Base-by-base conservation (phyloP, 2,113 vertebrate species). In the Corythoichthys intestinalis region DNA sequence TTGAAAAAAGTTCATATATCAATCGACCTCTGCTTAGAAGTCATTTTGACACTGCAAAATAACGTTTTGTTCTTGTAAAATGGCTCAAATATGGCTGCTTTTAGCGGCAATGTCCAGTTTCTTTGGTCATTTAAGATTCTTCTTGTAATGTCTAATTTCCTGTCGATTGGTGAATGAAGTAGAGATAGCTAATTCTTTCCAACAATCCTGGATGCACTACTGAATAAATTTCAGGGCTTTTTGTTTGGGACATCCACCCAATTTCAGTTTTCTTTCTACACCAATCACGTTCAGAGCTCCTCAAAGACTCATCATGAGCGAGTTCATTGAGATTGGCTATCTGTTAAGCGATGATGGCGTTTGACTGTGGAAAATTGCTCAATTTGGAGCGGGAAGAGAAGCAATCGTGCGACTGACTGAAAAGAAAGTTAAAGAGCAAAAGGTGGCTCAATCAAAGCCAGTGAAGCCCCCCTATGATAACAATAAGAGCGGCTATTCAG, bases 381-480 rank as follows among this genome's bases (percentile, higher is more conserved):
- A 47, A 74, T 83, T 87, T 84, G 77, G 74, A 75, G 81, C 57
- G 13, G 35, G 49, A 69, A 65, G 44, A 73, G 69, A 81, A 60
- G 66, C 78, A 53, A 76, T 82, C 67, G 83, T 76, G 66, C 66
- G 67, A 80, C 56, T 71, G 77, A 73, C 20, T 38, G 44, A 70
- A 77, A 37, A 58, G 63, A 58, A 47, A 60, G 65, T 65, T 46
- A 28, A 15, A 60, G 65, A 67, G 65, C 66, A 48, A 58, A 57
- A 60, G 20, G 63, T 37, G 35, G 70, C 85, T 86, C 71, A 56
- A 71, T 86, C 71, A 81, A 5, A 46, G 7, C 14, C 17, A 20
- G 54, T 73, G 1, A 28, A 28, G 28, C 41, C 28, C 12, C 54
- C 28, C 54, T 4, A 35, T 14, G 34, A 14, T 35, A 41, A 76